These are phyloP conservation scores for Heteropelma amictum DNA, from an alignment of 2,888 invertebrate species.

Conservation along the genomic window DNA sequence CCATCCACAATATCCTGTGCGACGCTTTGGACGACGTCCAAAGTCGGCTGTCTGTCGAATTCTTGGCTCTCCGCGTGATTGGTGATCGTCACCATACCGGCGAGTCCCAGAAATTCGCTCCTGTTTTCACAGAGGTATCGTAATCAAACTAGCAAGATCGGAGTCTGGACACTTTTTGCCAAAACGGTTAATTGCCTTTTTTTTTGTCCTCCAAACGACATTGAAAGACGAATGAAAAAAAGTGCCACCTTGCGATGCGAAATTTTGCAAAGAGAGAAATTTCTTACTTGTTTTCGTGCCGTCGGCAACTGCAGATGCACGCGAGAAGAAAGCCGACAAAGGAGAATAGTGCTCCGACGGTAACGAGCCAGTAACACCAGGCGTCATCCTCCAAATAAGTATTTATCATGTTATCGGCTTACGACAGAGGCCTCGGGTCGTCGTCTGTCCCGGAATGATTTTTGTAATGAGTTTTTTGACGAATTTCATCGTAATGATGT, in stretches of 20 bases:
- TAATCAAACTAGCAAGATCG: conserved; percentile 59
- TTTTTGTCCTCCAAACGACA: background rate
- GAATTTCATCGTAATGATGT: background rate
- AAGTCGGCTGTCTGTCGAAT: conserved; percentile 70
- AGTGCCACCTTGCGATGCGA: background rate
- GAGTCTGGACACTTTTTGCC: no score
- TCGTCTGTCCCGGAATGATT: conserved; percentile 44
- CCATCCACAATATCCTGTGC: conserved; percentile 71
- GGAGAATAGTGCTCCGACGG: conserved; percentile 76
- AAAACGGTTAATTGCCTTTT: background rate
- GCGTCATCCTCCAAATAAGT: conserved; percentile 67
- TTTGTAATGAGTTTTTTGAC: background rate
- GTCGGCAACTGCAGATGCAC: conserved; percentile 87
- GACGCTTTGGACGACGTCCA: conserved; percentile 68
- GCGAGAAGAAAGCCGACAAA: conserved; percentile 81
- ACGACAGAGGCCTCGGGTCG: conserved; percentile 49
- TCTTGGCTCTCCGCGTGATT: conserved; percentile 80
- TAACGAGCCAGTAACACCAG: conserved; percentile 76
- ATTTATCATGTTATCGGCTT: conserved; percentile 67
- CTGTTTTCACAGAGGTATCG: conserved; percentile 75
- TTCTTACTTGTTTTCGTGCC: conserved; percentile 86
- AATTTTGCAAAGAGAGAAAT: background rate
- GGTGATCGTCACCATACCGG: conserved; percentile 86
- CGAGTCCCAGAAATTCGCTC: conserved; percentile 85
- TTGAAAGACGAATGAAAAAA: background rate